These are phyloP conservation scores for Leptatherina wallacei DNA, from an alignment of 2,797 vertebrate species.

Conservation along the genomic window DNA sequence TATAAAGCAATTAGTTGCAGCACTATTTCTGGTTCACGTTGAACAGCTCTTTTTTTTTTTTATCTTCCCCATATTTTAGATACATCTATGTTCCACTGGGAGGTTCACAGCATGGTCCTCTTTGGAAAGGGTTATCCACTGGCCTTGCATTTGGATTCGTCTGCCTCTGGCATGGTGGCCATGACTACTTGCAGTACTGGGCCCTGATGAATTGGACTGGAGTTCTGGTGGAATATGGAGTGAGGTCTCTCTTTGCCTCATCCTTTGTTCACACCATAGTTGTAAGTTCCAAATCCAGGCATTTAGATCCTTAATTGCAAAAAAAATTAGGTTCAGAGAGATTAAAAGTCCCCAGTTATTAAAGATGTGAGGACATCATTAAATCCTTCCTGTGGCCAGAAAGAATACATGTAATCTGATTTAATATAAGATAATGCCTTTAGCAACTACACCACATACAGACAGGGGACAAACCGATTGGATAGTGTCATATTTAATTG, in stretches of 20 bases:
- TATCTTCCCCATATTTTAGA: slow-evolving; percentile 74
- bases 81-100: slow-evolving; percentile 95
- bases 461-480: slow-evolving; percentile 29
- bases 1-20: not conserved
- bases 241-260: slow-evolving; percentile 80
- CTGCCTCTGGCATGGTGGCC: slow-evolving; percentile 94
- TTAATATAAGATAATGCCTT: slow-evolving; percentile 33
- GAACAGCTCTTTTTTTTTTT: not conserved
- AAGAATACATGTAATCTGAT: slow-evolving; percentile 33
- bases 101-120: slow-evolving; percentile 86
- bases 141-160: slow-evolving; percentile 92
- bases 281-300: slow-evolving; percentile 82
- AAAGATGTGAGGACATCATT: slow-evolving; percentile 27
- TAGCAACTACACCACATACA: slow-evolving; percentile 23
- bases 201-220: slow-evolving; percentile 93
- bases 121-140: slow-evolving; percentile 87
- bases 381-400: slow-evolving; percentile 30
- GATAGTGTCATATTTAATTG: slow-evolving; percentile 42
- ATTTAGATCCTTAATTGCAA: slow-evolving; percentile 10
- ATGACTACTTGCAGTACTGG: slow-evolving; percentile 94
- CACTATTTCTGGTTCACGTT: not conserved
- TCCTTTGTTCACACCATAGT: slow-evolving; percentile 76
- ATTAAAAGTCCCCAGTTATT: slow-evolving; percentile 17
- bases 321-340: not conserved
- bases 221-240: slow-evolving; percentile 86